Percentiles rank a stretch among this genome's conserved stretches.
Conservation (phyloP, 2,888 invertebrate species). For the Callimorpha dominula region DNA sequence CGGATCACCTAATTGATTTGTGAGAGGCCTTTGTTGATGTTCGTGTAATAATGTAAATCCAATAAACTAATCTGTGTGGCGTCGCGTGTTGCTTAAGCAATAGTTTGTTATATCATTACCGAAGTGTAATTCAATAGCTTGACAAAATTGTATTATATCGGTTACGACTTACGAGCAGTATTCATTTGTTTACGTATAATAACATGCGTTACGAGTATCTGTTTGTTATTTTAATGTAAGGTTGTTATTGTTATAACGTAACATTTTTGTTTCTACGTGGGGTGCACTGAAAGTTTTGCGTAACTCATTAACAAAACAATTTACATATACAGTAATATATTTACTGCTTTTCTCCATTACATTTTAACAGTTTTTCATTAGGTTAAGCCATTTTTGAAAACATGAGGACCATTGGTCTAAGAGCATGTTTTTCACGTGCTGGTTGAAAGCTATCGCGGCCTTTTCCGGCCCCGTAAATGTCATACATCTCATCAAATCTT, state of each 20-base stretch:
- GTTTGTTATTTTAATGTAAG: neutral
- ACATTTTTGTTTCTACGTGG: no score
- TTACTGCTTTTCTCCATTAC: no score
- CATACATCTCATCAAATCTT: no score
- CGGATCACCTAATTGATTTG: constrained; percentile 78
- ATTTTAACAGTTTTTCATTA: no score
- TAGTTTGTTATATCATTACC: constrained; percentile 37
- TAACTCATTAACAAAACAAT: no score
- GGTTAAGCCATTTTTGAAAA: no score
- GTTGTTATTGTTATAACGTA: neutral
- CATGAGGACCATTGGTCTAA: no score
- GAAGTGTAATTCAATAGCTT: constrained; percentile 35
- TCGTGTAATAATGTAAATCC: constrained; percentile 59
- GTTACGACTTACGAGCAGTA: constrained; percentile 14
- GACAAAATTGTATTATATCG: constrained; percentile 28
- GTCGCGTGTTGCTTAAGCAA: constrained; percentile 19
- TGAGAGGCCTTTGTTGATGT: constrained; percentile 67
- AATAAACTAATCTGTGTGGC: constrained; percentile 39
- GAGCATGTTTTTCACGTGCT: no score
- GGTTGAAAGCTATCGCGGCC: no score
- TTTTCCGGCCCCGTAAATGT: no score
- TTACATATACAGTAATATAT: no score
- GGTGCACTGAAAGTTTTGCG: no score
- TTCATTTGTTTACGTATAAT: constrained; percentile 13
- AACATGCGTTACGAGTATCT: neutral